Evolutionary conservation across 2,888 invertebrate genomes (phyloP), one percentile per base, ranked within the genome.

Genomic region (Zygothrica quintamaculata): DNA sequence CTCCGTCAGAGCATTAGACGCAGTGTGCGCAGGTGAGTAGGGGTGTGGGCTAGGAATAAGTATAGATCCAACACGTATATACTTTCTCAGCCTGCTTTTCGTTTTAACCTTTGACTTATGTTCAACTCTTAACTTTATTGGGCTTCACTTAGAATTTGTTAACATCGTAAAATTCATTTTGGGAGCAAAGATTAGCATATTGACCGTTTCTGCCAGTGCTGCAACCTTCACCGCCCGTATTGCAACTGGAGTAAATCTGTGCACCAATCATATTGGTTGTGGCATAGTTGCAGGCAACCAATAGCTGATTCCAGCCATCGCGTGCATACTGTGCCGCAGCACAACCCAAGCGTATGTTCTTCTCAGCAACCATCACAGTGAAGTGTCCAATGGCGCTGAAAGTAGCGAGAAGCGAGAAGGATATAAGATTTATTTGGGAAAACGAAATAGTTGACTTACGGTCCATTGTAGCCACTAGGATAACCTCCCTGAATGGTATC

Each of bases 1-100:
- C 87, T 95, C 22, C 92, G 96, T 0, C 94, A 95, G 85, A 96
- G 96, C 75, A 93, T 97, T 44, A 91, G 96, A 26, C 92, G 96
- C 52, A 96, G 96, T 90, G 94, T 96, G 44, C 91, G 97, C 61
- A 93, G 96, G 90, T 90, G 65, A 65, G 56, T 25, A 18, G 3
- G n/a, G 9, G 7, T n/a, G n/a, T n/a, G n/a, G n/a, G n/a, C n/a
- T n/a, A n/a, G n/a, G n/a, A n/a, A n/a, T n/a, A n/a, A n/a, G n/a
- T n/a, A n/a, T n/a, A n/a, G n/a, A n/a, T n/a, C n/a, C n/a, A n/a
- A n/a, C n/a, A n/a, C n/a, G n/a, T n/a, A n/a, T n/a, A n/a, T n/a
- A n/a, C n/a, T n/a, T n/a, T n/a, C n/a, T n/a, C n/a, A n/a, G n/a
- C n/a, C n/a, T n/a, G n/a, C n/a, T n/a, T n/a, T n/a, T n/a, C n/a